Evolutionary conservation across 1,140 invertebrate species (phyloP), one percentile per base, ranked within the genome.

Genomic region (Colletes gigas): DNA sequence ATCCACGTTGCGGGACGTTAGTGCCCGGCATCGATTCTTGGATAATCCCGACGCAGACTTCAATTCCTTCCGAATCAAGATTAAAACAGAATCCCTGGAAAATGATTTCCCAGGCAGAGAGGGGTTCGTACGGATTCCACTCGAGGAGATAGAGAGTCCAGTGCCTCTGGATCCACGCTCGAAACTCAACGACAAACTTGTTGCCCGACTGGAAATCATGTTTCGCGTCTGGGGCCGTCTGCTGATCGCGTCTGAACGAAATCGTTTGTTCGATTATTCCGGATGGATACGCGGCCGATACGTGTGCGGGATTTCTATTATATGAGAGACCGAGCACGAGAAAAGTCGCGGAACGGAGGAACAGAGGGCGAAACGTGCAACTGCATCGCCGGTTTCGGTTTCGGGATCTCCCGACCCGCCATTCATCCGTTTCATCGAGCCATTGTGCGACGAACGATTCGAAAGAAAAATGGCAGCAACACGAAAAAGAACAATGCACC

Each of bases 211-310:
- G 60, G 78, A 83, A 86, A 89, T 89, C 77, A 73, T 85, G 86
- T 82, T 78, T 76, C 79, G 82, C 55, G 72, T 70, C 60, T 47
- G 57, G 76, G 41, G 71, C 69, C 78, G 63, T 77, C 77, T 59
- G 80, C 73, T 70, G 81, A 85, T 86, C 84, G 74, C 55, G 62
- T 55, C 71, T 52, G 55, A 83, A 81, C 75, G 74, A 71, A 87
- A 87, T 88, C 83, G 81, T 73, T 84, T 84, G 87, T 82, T 85
- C 85, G 85, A 89, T 89, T 89, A 89, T 88, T 89, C 87, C 79
- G 60, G 68, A 55, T 87, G 87, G 77, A 88, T 89, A 88, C 86
- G 84, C 75, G 62, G 57, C 50, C 68, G 72, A 86, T 77, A 87
- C 88, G 87, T 87, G 88, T 78, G 70, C 78, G 39, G 85, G 78